Percentiles rank a stretch among this genome's conserved stretches.
Conservation (phyloP, 2,113 vertebrate species). For the Calypte anna region DNA sequence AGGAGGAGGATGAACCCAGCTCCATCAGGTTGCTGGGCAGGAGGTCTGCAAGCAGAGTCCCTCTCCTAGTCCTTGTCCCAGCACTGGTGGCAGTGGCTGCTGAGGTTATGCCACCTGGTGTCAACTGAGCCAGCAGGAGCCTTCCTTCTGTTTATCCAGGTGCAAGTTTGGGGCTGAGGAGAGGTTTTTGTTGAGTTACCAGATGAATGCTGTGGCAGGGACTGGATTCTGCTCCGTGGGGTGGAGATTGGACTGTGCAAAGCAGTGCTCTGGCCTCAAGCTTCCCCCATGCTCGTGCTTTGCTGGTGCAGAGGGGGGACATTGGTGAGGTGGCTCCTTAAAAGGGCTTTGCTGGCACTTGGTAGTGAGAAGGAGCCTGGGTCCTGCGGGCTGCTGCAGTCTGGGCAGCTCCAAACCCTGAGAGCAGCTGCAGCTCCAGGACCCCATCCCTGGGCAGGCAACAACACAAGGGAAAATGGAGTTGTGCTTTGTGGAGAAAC, state of each 20-base stretch:
- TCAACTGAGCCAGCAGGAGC: rapidly evolving
- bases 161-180: background rate
- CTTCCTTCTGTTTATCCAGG: background rate
- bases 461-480: background rate
- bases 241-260: background rate
- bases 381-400: background rate
- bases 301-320: background rate
- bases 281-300: background rate
- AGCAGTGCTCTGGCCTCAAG: rapidly evolving
- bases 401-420: background rate
- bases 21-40: background rate
- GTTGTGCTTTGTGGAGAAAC: rapidly evolving
- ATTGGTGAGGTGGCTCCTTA: background rate
- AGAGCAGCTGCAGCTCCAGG: rapidly evolving
- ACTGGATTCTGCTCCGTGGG: background rate
- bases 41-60: background rate
- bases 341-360: background rate
- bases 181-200: background rate
- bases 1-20: background rate
- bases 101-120: background rate
- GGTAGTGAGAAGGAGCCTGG: background rate
- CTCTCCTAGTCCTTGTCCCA: background rate
- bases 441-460: background rate
- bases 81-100: background rate
- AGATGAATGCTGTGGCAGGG: rapidly evolving